These are phyloP conservation scores for Alcedo quadribrachys DNA, from an alignment of 2,797 vertebrate species.

Conservation along the genomic window DNA sequence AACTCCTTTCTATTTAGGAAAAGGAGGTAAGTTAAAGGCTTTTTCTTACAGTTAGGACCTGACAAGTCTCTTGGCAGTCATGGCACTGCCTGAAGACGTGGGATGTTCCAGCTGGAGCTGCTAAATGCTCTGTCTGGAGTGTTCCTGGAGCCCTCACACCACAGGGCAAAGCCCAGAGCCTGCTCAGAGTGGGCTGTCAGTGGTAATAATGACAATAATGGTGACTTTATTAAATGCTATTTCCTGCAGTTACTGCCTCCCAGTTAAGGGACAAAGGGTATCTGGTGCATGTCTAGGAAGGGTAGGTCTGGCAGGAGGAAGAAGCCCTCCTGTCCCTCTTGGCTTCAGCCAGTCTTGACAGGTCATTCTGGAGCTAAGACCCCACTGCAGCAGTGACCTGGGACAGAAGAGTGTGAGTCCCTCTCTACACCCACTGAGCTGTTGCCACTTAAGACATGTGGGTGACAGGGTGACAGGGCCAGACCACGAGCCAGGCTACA, in stretches of 20 bases:
- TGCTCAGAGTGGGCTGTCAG: not conserved
- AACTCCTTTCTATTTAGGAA: not conserved
- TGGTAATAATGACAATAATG: not conserved
- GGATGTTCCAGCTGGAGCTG: no score
- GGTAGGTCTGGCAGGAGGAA: not conserved
- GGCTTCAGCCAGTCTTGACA: no score
- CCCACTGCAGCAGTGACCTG: not conserved
- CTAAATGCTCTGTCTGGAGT: not conserved
- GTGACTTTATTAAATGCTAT: not conserved
- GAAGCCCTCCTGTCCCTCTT: not conserved
- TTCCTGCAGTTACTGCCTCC: not conserved
- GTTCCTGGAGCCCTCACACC: not conserved
- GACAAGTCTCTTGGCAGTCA: not conserved
- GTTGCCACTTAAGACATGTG: rapidly evolving
- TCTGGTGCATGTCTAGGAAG: not conserved
- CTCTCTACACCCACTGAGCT: rapidly evolving
- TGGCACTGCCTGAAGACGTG: not conserved
- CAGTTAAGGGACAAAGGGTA: not conserved
- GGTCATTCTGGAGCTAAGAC: no score
- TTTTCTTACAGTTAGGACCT: rapidly evolving
- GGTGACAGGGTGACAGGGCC: not conserved
- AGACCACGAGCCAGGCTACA: not conserved
- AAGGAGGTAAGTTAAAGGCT: not conserved
- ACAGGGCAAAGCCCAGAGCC: not conserved
- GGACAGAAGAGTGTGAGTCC: not conserved